These are phyloP conservation scores for Drosophila novamexicana DNA, from an alignment of 1,140 invertebrate genomes.

Conservation along the genomic window DNA sequence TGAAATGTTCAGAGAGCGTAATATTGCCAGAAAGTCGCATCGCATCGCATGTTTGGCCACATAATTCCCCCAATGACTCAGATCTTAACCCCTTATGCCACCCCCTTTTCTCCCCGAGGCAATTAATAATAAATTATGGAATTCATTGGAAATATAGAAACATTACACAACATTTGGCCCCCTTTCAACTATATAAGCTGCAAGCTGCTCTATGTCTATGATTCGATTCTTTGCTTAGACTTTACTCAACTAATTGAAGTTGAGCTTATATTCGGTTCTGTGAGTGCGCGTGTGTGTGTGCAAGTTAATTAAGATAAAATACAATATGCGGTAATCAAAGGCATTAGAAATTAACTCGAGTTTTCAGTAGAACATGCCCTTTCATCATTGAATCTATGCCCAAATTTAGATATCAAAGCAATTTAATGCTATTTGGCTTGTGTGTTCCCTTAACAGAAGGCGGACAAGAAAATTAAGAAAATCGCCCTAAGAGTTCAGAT, in stretches of 20 bases:
- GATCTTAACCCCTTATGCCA: conserved; percentile 47
- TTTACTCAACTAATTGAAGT: conserved; percentile 19
- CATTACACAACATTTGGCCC: conserved; percentile 13
- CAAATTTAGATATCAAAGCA: background rate
- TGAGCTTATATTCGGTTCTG: background rate
- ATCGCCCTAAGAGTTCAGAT: background rate
- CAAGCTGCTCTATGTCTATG: conserved; percentile 19
- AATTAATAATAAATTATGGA: conserved; percentile 81
- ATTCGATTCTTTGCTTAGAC: conserved; percentile 54
- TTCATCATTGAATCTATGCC: conserved; percentile 6
- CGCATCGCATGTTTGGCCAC: conserved; percentile 37
- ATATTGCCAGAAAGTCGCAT: conserved; percentile 30
- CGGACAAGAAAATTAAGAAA: too few relatives aligned
- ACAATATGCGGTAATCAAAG: conserved; percentile 22
- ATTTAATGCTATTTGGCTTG: background rate
- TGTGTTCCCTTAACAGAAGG: too few relatives aligned
- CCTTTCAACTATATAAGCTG: background rate
- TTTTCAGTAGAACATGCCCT: background rate
- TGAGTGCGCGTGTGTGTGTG: conserved; percentile 4
- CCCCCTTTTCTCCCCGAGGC: conserved; percentile 32
- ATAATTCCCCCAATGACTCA: conserved; percentile 51
- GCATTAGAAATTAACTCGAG: conserved; percentile 12
- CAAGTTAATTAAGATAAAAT: conserved; percentile 29
- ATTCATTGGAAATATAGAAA: conserved; percentile 60
- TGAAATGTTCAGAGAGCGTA: conserved; percentile 69